These are phyloP conservation scores for Ecliptopera silaceata DNA, from an alignment of 2,888 invertebrate species.

Conservation along the genomic window DNA sequence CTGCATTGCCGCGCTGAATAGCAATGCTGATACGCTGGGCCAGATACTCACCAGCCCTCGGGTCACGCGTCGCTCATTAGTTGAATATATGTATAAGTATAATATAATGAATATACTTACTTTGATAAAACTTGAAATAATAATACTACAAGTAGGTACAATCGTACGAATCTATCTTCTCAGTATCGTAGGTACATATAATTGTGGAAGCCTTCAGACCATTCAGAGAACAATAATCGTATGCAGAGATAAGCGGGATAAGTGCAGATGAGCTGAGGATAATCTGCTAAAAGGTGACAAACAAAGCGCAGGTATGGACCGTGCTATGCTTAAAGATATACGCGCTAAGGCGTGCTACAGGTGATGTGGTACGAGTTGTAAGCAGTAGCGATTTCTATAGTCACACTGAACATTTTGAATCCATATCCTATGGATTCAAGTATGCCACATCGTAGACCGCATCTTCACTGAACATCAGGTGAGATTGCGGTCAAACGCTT, in stretches of 20 bases:
- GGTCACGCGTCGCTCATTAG: too few relatives aligned
- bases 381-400: neutral
- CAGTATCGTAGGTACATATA: conserved; percentile 19
- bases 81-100: too few relatives aligned
- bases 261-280: conserved; percentile 30
- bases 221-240: conserved; percentile 27
- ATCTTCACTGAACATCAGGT: too few relatives aligned
- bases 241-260: conserved; percentile 24
- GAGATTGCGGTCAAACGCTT: too few relatives aligned
- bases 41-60: too few relatives aligned
- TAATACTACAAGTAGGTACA: too few relatives aligned
- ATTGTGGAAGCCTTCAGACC: conserved; percentile 7
- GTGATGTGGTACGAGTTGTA: neutral
- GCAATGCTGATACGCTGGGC: too few relatives aligned
- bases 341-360: conserved; percentile 5
- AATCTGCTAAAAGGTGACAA: conserved; percentile 36
- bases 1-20: too few relatives aligned
- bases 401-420: neutral
- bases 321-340: neutral
- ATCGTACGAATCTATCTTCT: conserved; percentile 17
- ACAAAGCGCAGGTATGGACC: conserved; percentile 26
- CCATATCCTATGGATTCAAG: too few relatives aligned
- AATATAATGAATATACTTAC: too few relatives aligned
- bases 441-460: too few relatives aligned
- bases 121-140: too few relatives aligned